Conservation (phyloP, 2,113 vertebrate genomes). For the Scatophagus argus region DNA sequence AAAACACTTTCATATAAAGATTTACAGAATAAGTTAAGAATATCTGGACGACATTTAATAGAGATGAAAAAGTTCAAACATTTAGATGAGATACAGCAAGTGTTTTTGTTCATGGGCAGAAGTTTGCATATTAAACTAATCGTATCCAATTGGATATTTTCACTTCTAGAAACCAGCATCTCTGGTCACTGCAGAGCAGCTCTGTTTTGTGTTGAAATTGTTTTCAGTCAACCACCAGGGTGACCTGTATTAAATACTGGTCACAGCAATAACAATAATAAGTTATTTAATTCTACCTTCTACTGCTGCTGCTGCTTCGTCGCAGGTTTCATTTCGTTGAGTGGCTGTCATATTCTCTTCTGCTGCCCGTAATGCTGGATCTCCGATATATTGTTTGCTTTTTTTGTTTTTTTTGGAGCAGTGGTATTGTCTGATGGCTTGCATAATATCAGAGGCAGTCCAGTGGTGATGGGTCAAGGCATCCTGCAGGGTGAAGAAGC, state of each 20-base stretch:
- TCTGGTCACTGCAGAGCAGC: not conserved
- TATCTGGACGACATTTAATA: not conserved
- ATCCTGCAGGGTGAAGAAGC: constrained; percentile 86
- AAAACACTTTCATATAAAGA: not conserved
- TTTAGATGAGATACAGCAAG: not conserved
- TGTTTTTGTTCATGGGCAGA: not conserved
- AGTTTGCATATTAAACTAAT: not conserved
- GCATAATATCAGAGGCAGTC: constrained; percentile 83
- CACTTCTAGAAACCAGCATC: not conserved
- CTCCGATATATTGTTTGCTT: not conserved
- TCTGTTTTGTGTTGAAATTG: not conserved
- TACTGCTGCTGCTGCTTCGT: not conserved
- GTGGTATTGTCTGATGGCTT: constrained; percentile 75
- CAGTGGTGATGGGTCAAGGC: constrained; percentile 88
- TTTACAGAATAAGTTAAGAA: not conserved
- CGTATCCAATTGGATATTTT: not conserved
- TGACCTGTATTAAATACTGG: not conserved
- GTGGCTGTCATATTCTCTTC: not conserved
- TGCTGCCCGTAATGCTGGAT: not conserved
- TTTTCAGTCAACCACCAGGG: not conserved
- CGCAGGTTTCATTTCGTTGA: constrained; percentile 3
- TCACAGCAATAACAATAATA: not conserved
- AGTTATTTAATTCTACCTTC: not conserved
- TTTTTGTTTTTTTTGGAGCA: constrained; percentile 47
- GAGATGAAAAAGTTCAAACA: not conserved